Percentiles rank a stretch among this genome's conserved stretches.
These are phyloP conservation scores for Nemurella pictetii DNA, from an alignment of 2,888 invertebrate genomes.

Conservation along the genomic window DNA sequence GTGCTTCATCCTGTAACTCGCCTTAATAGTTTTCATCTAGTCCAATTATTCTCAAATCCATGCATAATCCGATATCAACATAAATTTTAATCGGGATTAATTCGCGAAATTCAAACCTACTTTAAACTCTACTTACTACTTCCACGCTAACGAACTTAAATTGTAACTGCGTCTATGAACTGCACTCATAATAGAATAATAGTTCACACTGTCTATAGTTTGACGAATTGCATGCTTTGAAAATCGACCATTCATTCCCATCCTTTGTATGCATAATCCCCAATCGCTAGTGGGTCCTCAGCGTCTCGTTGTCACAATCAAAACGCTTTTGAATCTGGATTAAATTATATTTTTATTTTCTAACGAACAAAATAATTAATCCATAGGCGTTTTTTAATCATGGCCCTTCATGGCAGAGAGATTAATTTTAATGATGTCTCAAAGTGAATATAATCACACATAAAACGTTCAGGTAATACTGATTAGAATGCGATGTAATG, in stretches of 20 bases:
- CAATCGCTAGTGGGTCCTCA: not conserved
- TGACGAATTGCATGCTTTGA: not conserved
- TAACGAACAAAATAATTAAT: constrained; percentile 22
- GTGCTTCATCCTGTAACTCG: not conserved
- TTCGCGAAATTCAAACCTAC: not conserved
- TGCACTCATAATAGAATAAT: not conserved
- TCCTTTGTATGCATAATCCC: not conserved
- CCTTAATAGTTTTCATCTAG: not conserved
- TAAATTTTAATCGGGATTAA: not conserved
- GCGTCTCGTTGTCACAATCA: not conserved
- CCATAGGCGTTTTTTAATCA: not conserved
- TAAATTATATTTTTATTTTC: not conserved
- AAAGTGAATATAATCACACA: not conserved
- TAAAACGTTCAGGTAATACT: not conserved
- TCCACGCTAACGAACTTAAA: not conserved
- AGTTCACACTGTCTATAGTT: constrained; percentile 8
- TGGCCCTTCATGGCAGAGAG: not conserved
- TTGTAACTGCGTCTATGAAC: not conserved
- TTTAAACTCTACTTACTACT: not conserved
- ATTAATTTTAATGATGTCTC: not conserved
- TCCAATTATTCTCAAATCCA: not conserved
- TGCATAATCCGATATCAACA: not conserved
- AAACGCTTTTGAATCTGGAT: not conserved
- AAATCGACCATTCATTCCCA: not conserved
- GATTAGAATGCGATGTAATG: not conserved